phyloP scores from a whole-genome alignment of 2,113 vertebrate species.

The Probosciger aterrimus region DNA sequence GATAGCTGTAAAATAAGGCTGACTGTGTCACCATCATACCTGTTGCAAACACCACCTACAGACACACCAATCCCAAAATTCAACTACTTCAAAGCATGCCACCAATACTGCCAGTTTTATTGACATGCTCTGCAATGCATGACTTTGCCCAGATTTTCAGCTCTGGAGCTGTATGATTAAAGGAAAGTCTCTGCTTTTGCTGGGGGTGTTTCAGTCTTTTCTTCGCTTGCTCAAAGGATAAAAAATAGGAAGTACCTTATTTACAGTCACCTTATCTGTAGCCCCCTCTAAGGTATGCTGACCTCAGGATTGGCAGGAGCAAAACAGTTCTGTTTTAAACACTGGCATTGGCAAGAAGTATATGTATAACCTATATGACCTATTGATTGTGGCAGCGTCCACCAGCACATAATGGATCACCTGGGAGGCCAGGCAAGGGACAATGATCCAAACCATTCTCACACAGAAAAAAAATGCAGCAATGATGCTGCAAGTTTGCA shows the following conservation, averaged over 20 bases:
- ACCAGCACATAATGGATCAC: neutral
- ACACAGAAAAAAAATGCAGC: neutral
- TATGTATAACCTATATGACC: neutral
- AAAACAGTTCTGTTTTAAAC: neutral
- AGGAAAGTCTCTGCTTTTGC: neutral
- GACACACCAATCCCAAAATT: neutral
- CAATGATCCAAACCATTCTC: neutral
- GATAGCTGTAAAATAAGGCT: neutral
- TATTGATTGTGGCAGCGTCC: neutral
- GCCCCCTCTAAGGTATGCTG: neutral
- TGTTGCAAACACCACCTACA: neutral
- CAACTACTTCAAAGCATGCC: neutral
- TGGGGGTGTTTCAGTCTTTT: neutral
- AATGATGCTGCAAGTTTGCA: neutral
- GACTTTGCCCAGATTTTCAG: neutral
- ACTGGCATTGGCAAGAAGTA: neutral
- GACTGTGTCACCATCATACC: neutral
- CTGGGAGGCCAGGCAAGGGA: neutral
- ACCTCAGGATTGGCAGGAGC: neutral
- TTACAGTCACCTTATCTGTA: neutral
- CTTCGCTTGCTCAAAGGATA: neutral
- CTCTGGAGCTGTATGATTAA: neutral
- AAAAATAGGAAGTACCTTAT: neutral
- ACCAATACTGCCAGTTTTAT: neutral
- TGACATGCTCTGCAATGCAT: accelerated